These are phyloP conservation scores for Heterohyrax brucei DNA, from an alignment of 2,797 vertebrate genomes.

Conservation along the genomic window DNA sequence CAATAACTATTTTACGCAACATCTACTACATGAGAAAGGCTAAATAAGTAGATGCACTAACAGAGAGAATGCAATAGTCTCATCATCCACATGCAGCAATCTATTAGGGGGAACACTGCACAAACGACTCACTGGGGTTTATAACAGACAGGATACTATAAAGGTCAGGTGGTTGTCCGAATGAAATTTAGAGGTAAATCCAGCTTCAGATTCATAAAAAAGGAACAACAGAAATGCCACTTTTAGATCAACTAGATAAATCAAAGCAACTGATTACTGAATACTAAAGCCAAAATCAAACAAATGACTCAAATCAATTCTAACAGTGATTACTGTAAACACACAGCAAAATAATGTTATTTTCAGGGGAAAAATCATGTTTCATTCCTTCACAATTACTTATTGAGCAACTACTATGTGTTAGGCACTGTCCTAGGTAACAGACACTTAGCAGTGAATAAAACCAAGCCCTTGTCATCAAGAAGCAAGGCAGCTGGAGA, in stretches of 20 bases:
- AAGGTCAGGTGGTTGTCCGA: neutral
- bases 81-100: neutral
- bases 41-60: neutral
- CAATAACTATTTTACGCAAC: neutral
- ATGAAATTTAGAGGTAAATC: constrained; percentile 37
- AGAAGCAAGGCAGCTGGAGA: neutral
- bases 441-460: neutral
- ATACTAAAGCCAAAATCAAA: neutral
- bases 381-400: neutral
- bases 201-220: neutral
- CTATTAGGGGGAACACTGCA: neutral
- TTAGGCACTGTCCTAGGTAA: neutral
- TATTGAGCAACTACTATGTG: neutral
- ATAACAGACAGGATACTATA: neutral
- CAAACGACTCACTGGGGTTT: neutral
- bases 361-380: constrained; percentile 12
- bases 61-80: neutral
- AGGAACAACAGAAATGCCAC: neutral
- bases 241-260: constrained; percentile 24
- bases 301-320: neutral
- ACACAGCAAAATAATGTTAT: constrained; percentile 34
- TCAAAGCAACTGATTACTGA: neutral
- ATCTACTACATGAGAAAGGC: neutral
- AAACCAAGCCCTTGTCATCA: neutral
- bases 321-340: neutral